A percentile compares a stretch with the other conserved stretches of the same genome.
Conservation (phyloP, 2,113 vertebrate genomes). For the Megaceryle maxima region DNA sequence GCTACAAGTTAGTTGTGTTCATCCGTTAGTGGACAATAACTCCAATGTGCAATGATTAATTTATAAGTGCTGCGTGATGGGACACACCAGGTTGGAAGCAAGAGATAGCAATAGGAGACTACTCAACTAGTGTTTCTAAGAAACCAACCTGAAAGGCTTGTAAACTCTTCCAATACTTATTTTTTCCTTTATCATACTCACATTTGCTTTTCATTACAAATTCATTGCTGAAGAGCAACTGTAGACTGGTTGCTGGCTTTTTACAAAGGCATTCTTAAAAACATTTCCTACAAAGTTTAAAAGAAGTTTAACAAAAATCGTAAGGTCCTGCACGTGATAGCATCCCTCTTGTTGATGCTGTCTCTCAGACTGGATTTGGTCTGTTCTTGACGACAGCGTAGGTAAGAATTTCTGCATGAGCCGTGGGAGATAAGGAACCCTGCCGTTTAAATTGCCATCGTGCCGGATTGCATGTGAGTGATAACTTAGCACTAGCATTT, state of each 20-base stretch:
- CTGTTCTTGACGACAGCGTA: neutral
- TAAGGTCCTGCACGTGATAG: neutral
- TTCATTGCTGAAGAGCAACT: neutral
- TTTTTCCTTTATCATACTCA: neutral
- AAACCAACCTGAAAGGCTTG: neutral
- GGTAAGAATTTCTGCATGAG: conserved; percentile 9
- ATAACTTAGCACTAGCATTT: conserved; percentile 25
- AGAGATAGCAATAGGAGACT: neutral
- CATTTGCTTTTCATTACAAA: neutral
- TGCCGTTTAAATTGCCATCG: neutral
- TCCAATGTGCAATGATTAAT: neutral
- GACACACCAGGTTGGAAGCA: neutral
- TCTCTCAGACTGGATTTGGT: neutral
- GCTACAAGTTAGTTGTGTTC: neutral
- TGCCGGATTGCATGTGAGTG: conserved; percentile 1
- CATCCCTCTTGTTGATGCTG: neutral
- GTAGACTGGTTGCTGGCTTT: neutral
- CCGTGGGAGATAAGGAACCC: conserved; percentile 52
- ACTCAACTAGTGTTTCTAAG: neutral
- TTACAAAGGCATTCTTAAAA: neutral
- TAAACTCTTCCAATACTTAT: neutral
- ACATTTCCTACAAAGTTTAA: neutral
- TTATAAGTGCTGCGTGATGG: neutral
- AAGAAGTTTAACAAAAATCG: neutral
- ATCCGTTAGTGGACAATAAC: neutral